Evolutionary conservation across 2,797 vertebrate species (phyloP).

Genomic region (Gallinago solitaria): DNA sequence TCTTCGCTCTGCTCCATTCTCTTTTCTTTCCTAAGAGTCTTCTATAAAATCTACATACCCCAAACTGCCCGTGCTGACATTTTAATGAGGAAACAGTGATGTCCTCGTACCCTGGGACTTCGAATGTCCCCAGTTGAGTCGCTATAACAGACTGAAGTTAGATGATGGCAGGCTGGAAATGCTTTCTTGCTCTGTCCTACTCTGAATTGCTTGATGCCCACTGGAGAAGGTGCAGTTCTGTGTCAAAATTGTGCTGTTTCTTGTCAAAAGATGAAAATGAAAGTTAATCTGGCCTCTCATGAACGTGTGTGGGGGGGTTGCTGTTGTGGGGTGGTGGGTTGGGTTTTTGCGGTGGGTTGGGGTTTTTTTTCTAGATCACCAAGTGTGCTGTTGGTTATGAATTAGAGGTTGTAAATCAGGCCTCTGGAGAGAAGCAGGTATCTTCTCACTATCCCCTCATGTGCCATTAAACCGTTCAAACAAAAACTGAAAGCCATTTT

Average conservation of each 20-base stretch:
- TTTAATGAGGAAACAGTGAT: not conserved
- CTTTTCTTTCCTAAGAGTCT: not conserved
- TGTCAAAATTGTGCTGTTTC: not conserved
- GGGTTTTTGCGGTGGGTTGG: not conserved
- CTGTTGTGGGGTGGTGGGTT: not conserved
- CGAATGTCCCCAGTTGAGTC: not conserved
- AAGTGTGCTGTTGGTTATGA: not conserved
- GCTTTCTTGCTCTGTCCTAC: not conserved
- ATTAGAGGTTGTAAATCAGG: not conserved
- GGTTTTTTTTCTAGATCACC: not conserved
- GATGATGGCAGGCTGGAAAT: not conserved
- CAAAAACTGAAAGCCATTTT: not conserved
- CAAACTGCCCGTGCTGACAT: not conserved
- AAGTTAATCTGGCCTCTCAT: not conserved
- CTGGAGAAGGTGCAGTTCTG: not conserved
- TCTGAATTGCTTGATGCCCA: not conserved
- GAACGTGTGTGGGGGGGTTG: not conserved
- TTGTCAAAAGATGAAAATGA: not conserved
- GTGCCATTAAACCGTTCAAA: not conserved
- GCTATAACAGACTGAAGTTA: not conserved
- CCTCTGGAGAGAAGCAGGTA: rapidly evolving
- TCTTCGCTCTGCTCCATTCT: not conserved
- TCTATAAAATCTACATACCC: not conserved
- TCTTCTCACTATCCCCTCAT: not conserved
- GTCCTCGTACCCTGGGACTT: not conserved